phyloP scores from a whole-genome alignment of 2,888 invertebrate genomes.

The Andrena marginata region DNA sequence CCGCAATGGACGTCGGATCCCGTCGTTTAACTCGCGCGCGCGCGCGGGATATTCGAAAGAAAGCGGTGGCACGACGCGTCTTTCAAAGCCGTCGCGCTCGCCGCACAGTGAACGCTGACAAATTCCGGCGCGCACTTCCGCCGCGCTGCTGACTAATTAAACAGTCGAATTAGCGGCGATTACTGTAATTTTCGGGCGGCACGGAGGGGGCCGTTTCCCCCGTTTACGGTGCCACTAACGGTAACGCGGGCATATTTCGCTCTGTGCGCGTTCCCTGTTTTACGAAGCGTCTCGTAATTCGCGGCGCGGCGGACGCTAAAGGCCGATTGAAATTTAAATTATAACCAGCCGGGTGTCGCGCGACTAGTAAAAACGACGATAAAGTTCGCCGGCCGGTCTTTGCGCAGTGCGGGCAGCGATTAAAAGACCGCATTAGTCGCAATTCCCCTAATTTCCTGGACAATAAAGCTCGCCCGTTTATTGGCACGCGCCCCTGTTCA shows the following conservation, averaged over 20 bases:
- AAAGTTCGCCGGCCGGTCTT: constrained; percentile 39
- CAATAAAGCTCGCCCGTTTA: constrained; percentile 42
- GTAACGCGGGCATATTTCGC: constrained; percentile 42
- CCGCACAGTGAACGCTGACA: constrained; percentile 13
- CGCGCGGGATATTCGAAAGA: constrained; percentile 17
- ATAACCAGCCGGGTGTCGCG: constrained; percentile 7
- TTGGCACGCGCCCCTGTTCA: constrained; percentile 32
- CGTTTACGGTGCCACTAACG: constrained; percentile 50
- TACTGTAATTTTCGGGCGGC: constrained; percentile 62
- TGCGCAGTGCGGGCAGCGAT: constrained; percentile 48
- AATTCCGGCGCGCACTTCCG: constrained; percentile 43
- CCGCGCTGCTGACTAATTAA: constrained; percentile 58
- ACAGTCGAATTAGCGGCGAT: constrained; percentile 66
- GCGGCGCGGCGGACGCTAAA: constrained; percentile 33
- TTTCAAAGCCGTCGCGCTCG: background rate
- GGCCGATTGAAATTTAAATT: constrained; percentile 59
- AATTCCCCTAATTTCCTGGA: constrained; percentile 61
- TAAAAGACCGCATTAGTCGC: constrained; percentile 58
- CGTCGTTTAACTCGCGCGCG: background rate
- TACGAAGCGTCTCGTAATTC: constrained; percentile 57
- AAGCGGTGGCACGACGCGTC: background rate
- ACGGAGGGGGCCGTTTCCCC: constrained; percentile 38
- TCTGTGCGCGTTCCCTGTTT: constrained; percentile 37
- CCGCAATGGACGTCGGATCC: background rate
- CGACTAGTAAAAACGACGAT: constrained; percentile 55